A percentile compares a stretch with the other conserved stretches of the same genome.
phyloP scores from a whole-genome alignment of 2,888 invertebrate genomes.

The Furcula furcula region DNA sequence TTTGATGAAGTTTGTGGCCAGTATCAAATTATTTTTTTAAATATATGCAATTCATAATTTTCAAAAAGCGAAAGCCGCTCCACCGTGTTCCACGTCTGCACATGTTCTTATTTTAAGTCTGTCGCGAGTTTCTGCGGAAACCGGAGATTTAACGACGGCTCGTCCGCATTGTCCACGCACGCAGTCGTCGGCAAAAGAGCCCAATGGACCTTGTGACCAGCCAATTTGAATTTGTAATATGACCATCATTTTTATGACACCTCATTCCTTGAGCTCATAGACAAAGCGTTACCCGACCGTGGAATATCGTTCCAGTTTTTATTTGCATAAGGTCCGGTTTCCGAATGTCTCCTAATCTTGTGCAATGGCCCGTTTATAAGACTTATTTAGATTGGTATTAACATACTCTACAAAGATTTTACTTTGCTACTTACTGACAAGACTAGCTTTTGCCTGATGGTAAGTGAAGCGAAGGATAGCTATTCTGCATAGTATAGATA shows the following conservation, averaged over 20 bases:
- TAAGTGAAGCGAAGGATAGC: no score
- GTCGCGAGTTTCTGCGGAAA: constrained; percentile 73
- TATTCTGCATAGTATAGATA: no score
- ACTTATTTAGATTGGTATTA: no score
- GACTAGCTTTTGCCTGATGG: no score
- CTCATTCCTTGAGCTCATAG: constrained; percentile 5
- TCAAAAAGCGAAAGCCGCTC: constrained; percentile 17
- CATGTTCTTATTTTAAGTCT: constrained; percentile 75
- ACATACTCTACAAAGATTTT: no score
- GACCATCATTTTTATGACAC: constrained; percentile 52
- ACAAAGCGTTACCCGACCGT: not conserved
- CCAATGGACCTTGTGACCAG: constrained; percentile 54
- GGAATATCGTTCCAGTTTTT: constrained; percentile 12
- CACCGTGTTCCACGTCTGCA: constrained; percentile 45
- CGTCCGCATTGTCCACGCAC: constrained; percentile 77
- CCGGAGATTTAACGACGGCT: constrained; percentile 73
- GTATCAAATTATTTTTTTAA: no score
- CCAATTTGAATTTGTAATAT: constrained; percentile 67
- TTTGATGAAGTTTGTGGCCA: no score
- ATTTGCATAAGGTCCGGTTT: constrained; percentile 24
- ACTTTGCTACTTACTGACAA: no score
- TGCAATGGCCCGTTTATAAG: no score
- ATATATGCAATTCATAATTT: no score
- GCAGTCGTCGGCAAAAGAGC: constrained; percentile 53
- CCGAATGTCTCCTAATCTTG: no score